phyloP scores from a whole-genome alignment of 2,797 vertebrate genomes.

The Melanotaenia trifasciata region DNA sequence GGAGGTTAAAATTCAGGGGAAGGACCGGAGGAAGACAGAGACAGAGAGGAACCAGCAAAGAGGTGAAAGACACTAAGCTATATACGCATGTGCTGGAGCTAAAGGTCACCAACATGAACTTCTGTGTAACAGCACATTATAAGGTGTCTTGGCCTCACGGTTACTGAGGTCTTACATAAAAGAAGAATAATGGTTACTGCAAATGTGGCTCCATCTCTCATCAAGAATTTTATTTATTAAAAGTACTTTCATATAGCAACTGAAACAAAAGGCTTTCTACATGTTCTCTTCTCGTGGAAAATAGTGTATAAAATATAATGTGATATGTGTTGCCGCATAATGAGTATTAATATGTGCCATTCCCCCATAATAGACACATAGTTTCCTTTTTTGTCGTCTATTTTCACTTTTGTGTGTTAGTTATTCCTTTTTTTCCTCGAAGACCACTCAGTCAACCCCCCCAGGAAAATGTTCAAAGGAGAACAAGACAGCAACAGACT shows the following conservation, averaged over 20 bases:
- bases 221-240: neutral
- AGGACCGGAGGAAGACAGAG: conserved; percentile 67
- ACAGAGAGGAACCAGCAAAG: conserved; percentile 59
- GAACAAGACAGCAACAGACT: conserved; percentile 65
- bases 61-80: conserved; percentile 60
- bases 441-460: conserved; percentile 65
- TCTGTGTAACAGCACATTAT: conserved; percentile 73
- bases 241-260: neutral
- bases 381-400: conserved; percentile 19
- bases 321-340: conserved; percentile 14
- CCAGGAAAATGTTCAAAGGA: conserved; percentile 64
- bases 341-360: conserved; percentile 28
- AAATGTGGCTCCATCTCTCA: neutral
- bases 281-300: conserved; percentile 1
- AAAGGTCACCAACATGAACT: conserved; percentile 81
- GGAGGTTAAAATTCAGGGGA: conserved; percentile 79
- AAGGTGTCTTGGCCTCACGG: conserved; percentile 42
- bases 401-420: conserved; percentile 39
- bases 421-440: conserved; percentile 24
- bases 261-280: neutral
- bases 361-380: conserved; percentile 48
- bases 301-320: conserved; percentile 9
- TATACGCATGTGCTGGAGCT: conserved; percentile 74
- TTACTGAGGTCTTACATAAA: conserved; percentile 23
- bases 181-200: conserved; percentile 12